Percentiles rank a stretch among this genome's conserved stretches.
Evolutionary conservation across 2,797 vertebrate species (phyloP).

Genomic region (Triplophysa yarkandensis): DNA sequence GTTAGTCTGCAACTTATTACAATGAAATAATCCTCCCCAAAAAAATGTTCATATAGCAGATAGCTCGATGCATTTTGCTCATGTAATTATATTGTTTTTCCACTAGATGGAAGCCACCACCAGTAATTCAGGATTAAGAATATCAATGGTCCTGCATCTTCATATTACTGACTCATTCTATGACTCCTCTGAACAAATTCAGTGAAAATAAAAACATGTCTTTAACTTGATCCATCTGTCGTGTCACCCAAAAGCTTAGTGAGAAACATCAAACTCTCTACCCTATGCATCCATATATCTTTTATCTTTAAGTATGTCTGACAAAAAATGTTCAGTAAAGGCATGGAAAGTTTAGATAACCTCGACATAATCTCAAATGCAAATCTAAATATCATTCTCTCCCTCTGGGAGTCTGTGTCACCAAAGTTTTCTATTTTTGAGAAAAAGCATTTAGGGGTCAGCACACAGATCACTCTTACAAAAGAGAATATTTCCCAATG

Average conservation of each 20-base stretch:
- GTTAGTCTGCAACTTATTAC: background rate
- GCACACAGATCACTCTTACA: slow-evolving; percentile 52
- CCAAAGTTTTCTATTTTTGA: slow-evolving; percentile 26
- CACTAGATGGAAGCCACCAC: slow-evolving; percentile 52
- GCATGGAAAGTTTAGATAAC: slow-evolving; percentile 54
- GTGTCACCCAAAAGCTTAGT: background rate
- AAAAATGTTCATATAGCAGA: background rate
- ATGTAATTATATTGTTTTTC: background rate
- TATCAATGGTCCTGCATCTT: background rate
- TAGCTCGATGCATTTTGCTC: background rate
- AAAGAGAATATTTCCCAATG: slow-evolving; percentile 7
- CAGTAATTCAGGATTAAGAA: background rate
- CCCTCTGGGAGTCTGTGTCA: slow-evolving; percentile 41
- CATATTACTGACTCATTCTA: background rate
- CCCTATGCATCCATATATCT: background rate
- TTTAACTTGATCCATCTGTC: background rate
- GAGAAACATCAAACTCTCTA: background rate
- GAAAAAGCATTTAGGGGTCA: slow-evolving; percentile 48
- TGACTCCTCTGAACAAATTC: background rate
- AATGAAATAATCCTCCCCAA: background rate
- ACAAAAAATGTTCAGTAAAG: background rate
- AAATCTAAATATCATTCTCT: slow-evolving; percentile 64
- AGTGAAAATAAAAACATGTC: background rate
- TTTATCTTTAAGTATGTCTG: background rate
- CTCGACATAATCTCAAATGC: slow-evolving; percentile 54